Base-by-base conservation (phyloP, 2,113 vertebrate species). In the Lepus americanus region DNA sequence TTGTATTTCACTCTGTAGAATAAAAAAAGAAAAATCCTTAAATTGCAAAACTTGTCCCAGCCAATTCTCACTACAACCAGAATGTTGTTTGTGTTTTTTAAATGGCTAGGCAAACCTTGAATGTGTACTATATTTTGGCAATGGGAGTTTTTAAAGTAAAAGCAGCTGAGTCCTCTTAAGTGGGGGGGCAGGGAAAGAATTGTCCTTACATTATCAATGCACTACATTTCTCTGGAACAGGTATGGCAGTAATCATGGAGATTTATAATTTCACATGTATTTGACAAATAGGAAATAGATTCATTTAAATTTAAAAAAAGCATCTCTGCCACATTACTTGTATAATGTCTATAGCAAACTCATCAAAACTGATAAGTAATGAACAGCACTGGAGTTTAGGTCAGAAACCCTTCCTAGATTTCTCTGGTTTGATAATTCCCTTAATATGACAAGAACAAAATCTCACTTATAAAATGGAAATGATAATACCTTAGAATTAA, bases 401-500 rank as follows among this genome's bases (percentile, higher is more conserved):
- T 36, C 23, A 61, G 31, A 80, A 94, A 53, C 8, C 8, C 20
- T 66, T 51, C 44, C 44, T 92, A 66, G 81, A 63, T 29, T 51
- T 87, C 36, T 17, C 33, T 55, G n/a, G 5, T 11, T 59, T 55
- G 27, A 64, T 53, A 33, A 44, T 27, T 22, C 77, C 53, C 14
- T 20, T 77, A 61, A 73, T 36, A 2, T 67, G 36, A 67, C 11
- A 67, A 83, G 23, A 63, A 49, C 6, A 64, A 64, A 69, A 44
- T 16, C 33, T 80, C 22, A 76, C 53, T 76, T 89, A 53, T 36
- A 78, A 96, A 73, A 78, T 33, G 23, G 53, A 22, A 67, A 70
- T 79, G 74, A 82, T 92, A 83, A 22, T 63, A 81, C 29, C 31
- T 78, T 33, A 78, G 27, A 79, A n/a, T 22, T 87, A 89, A 94